phyloP scores from a whole-genome alignment of 2,113 vertebrate species.

The Microtus oregoni region DNA sequence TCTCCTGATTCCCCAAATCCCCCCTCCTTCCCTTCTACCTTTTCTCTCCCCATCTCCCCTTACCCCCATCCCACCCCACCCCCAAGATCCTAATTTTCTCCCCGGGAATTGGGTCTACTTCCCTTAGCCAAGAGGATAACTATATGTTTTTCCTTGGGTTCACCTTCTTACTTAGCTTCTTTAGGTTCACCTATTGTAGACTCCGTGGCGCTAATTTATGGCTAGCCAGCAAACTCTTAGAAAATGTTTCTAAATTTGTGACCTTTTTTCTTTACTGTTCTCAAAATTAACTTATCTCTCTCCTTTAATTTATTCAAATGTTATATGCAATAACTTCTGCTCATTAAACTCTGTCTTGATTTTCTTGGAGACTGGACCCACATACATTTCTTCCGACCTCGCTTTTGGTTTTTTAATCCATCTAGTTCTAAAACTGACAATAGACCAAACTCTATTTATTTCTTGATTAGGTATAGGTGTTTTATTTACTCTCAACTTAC shows the following conservation, averaged over 20 bases:
- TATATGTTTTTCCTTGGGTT: no score
- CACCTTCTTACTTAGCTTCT: no score
- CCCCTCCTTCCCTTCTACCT: no score
- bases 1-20: no score
- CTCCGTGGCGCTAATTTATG: no score
- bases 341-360: neutral
- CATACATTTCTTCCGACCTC: neutral
- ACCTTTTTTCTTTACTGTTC: neutral
- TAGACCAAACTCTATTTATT: neutral
- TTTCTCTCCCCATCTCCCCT: no score
- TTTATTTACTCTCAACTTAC: neutral
- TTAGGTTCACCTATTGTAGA: no score
- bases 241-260: conserved; percentile 21
- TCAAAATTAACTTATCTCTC: neutral
- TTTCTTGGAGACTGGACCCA: neutral
- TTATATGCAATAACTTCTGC: neutral
- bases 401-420: neutral
- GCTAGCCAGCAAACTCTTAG: conserved; percentile 53
- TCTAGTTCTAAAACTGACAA: neutral
- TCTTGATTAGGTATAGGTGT: neutral
- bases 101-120: no score
- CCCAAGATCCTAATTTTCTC: no score
- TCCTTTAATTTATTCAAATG: neutral
- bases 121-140: no score
- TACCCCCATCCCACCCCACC: no score